Evolutionary conservation across 2,888 invertebrate genomes (phyloP).

Genomic region (Drosophila neutralis): DNA sequence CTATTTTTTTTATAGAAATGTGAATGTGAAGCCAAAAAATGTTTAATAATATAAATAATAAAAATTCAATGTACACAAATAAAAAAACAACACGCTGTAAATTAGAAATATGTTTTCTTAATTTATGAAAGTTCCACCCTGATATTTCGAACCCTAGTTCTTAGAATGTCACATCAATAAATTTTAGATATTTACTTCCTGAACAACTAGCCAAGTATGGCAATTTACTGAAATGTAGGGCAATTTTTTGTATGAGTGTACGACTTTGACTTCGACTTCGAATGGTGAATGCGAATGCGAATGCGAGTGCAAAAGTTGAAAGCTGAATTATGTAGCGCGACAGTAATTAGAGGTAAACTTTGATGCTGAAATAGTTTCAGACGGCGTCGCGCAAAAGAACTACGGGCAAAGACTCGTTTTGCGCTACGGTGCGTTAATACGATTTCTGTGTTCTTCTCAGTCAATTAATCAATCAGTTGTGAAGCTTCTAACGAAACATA

Average conservation of each 20-base stretch:
- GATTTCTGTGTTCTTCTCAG: neutral
- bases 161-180: neutral
- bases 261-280: conserved; percentile 3
- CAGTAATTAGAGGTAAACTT: conserved; percentile 77
- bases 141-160: neutral
- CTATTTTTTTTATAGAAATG: neutral
- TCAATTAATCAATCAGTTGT: conserved; percentile 19
- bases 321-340: conserved; percentile 75
- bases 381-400: conserved; percentile 26
- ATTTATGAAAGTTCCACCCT: neutral
- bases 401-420: conserved; percentile 5
- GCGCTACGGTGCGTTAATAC: neutral
- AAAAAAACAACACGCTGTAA: neutral
- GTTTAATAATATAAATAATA: neutral
- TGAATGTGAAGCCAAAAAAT: neutral
- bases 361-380: conserved; percentile 72
- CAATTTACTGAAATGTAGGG: neutral
- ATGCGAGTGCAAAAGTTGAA: conserved; percentile 52
- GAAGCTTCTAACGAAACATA: neutral
- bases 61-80: no score
- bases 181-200: neutral
- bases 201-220: neutral
- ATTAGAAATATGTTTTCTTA: neutral
- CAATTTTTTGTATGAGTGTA: neutral
- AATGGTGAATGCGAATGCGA: neutral